Base-by-base conservation (phyloP, 2,113 vertebrate genomes). In the Bettongia penicillata region DNA sequence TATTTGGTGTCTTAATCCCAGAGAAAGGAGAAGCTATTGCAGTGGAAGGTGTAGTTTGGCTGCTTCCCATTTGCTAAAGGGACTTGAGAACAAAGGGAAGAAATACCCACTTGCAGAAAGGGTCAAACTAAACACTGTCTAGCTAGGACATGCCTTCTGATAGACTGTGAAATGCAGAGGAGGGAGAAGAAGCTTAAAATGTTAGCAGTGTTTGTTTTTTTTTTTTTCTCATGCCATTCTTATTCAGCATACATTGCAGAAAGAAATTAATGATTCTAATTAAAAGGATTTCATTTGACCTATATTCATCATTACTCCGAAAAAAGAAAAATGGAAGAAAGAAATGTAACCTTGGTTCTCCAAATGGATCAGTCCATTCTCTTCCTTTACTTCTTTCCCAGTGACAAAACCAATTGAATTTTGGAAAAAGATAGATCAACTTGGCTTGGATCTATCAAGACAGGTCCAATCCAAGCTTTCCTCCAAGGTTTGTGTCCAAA, bases 331-430 rank as follows among this genome's bases (percentile, higher is more conserved):
- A 77, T 93, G 90, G 51, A 91, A 61, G 26, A 51, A 93, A 52
- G 53, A 92, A 51, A 91, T 68, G 24, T 94, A 31, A 7, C 68
- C 89, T 95, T 47, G 8, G 19, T 57, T 94, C 89, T 8, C 22
- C 14, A 2, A 93, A 93, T 90, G 91, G 91, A 92, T 68, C 8
- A 26, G 19, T 0, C 23, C 51, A 84, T 19, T 47, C 37, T 24
- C 28, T 25, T 52, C 8, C 97, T 96, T 97, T 95, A n/a, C 91
- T 26, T 51, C 25, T 0, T 49, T 57, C 93, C 77, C 14, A 26
- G 25, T 43, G 25, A 55, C 84, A 95, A 28, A 28, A 90, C 91
- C 89, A 61, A 26, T 61, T 24, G 47, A 92, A 0, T 57, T 92
- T 57, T 91, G 92, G 90, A 90, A n/a, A 93, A 84, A 89, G 89